These are phyloP conservation scores for Nemopilema nomurai DNA, from an alignment of 30 jellyfish, hydroid and myxozoan genomes.

Conservation along the genomic window DNA sequence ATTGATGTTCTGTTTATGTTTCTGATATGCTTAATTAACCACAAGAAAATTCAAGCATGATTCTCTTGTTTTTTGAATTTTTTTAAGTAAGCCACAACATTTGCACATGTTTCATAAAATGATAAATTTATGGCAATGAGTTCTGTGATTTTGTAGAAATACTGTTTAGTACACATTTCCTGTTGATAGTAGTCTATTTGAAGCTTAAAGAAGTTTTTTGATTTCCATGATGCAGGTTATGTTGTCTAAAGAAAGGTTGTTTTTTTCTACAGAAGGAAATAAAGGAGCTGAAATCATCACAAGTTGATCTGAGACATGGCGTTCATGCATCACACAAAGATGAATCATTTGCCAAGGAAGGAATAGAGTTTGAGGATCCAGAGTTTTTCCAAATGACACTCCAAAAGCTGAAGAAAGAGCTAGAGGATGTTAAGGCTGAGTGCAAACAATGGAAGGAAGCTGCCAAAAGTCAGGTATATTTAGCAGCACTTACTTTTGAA, in stretches of 20 bases:
- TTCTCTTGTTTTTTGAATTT: no score
- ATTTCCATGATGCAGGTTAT: no score
- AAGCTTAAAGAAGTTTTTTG: background rate
- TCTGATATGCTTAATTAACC: no score
- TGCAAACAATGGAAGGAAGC: constrained; percentile 78
- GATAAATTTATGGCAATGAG: no score
- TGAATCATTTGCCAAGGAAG: constrained; percentile 60
- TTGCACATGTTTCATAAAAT: no score
- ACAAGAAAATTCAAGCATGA: background rate
- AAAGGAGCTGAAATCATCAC: constrained; percentile 45
- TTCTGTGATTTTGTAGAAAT: no score
- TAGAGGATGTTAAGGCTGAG: constrained; percentile 39
- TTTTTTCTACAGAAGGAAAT: constrained; percentile 48
- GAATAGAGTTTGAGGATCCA: constrained; percentile 64
- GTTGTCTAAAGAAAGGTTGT: no score
- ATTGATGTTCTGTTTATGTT: no score
- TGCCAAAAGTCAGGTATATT: constrained; percentile 52
- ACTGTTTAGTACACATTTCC: no score
- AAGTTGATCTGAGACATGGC: constrained; percentile 27
- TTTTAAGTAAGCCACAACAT: no score
- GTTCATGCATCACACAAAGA: constrained; percentile 9
- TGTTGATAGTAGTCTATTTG: background rate
- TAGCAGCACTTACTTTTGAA: background rate
- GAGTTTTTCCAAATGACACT: constrained; percentile 58
- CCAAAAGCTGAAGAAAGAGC: constrained; percentile 28